Base-by-base conservation (phyloP, 2,888 invertebrate species). In the Aethes cnicana region DNA sequence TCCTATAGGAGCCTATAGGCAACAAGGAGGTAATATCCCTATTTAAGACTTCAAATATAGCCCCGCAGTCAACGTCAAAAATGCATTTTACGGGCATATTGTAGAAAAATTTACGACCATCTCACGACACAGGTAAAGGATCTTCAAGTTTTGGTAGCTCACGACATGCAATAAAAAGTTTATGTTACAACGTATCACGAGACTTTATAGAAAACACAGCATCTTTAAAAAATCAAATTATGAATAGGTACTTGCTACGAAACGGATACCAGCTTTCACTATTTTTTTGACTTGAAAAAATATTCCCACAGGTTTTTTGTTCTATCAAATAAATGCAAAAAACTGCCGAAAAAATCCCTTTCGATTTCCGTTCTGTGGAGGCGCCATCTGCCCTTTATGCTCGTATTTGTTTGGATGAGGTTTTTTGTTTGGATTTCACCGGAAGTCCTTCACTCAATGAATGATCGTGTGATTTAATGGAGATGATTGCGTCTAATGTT, bases 321-420 rank as follows among this genome's bases (percentile, higher is more conserved):
- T 43, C 63, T 68, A 62, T 66, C 63, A 62, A 72, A 75, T 61
- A 58, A 57, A 57, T 62, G 62, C 63, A 71, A 68, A 79, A 77
- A 72, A 74, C 69, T 63, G 49, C 14, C 42, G 55, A 80, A 82
- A 81, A 82, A 81, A 68, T 73, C 69, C 80, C 88, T 88, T 89
- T 88, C 88, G 87, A 86, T 89, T 88, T 89, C 88, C 88, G 86
- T 68, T 69, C 70, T 50, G 48, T 53, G 54, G 62, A 74, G 84
- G 86, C 86, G 85, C 88, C 88, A 89, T 87, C 86, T 89, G 89
- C 81, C n/a, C 63, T 69, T 74, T 69, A 73, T 82, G 77, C 80
- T 76, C 72, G 78, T 82, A 80, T 84, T 84, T 83, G 79, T 84
- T 83, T 80, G 75, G 69, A 81, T 77, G 66, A 62, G 59, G 72